Conservation (phyloP, 2,888 invertebrate genomes). For the Eucera pruinosa region DNA sequence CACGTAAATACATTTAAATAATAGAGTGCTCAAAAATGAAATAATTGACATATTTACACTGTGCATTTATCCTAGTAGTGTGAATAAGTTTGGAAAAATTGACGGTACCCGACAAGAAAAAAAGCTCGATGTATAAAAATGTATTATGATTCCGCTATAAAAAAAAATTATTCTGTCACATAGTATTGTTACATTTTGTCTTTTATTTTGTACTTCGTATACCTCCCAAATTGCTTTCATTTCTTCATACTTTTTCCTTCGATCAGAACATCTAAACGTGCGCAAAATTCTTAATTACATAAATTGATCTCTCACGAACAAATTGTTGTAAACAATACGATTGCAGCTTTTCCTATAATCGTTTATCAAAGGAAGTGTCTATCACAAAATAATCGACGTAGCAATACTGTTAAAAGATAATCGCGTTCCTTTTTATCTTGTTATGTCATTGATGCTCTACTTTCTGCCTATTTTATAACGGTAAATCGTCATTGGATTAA, state of each 20-base stretch:
- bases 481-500: conserved; percentile 17
- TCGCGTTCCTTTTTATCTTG: not conserved
- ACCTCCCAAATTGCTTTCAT: not conserved
- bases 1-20: conserved; percentile 28
- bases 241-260: not conserved
- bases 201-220: conserved; percentile 14
- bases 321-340: not conserved
- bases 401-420: conserved; percentile 21
- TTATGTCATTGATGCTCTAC: not conserved
- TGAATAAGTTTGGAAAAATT: conserved; percentile 10
- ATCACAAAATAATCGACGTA: conserved; percentile 2
- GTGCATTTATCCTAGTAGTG: conserved; percentile 29
- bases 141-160: not conserved
- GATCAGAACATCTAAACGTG: not conserved
- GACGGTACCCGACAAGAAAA: conserved; percentile 5
- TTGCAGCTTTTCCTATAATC: not conserved
- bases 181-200: not conserved
- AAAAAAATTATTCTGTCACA: not conserved
- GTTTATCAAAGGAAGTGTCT: not conserved
- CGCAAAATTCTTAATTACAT: not conserved
- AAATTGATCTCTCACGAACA: not conserved
- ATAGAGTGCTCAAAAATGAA: conserved; percentile 29
- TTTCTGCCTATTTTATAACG: conserved; percentile 8
- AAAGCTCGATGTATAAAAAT: conserved; percentile 20
- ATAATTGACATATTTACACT: conserved; percentile 50